phyloP scores from a whole-genome alignment of 2,888 invertebrate species.

The Pantelozetes paolii region DNA sequence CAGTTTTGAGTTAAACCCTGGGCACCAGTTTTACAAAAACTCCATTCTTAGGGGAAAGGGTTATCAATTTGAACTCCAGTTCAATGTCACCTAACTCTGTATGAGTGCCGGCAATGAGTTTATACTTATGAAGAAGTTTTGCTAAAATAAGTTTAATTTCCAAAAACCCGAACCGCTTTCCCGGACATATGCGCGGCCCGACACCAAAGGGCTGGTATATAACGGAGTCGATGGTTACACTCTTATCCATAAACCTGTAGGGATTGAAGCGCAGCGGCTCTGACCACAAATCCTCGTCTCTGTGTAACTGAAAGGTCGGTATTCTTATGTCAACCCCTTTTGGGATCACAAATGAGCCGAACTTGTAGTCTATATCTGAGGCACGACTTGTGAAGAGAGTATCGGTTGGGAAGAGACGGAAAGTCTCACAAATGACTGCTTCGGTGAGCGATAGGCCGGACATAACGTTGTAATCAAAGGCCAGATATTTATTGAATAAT shows the following conservation, averaged over 20 bases:
- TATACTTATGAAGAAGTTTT: background rate
- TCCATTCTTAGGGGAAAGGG: constrained; percentile 33
- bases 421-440: constrained; percentile 44
- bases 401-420: constrained; percentile 46
- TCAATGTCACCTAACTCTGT: constrained; percentile 24
- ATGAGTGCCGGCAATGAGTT: background rate
- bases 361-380: constrained; percentile 38
- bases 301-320: constrained; percentile 49
- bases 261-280: constrained; percentile 49
- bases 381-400: constrained; percentile 44
- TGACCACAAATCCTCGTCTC: constrained; percentile 48
- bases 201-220: constrained; percentile 46
- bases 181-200: constrained; percentile 46
- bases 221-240: background rate
- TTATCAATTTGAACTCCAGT: constrained; percentile 20
- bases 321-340: constrained; percentile 46
- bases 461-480: constrained; percentile 44
- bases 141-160: constrained; percentile 44
- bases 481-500: constrained; percentile 26
- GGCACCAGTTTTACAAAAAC: background rate
- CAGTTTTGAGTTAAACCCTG: background rate
- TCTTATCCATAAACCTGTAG: constrained; percentile 45
- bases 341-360: constrained; percentile 45
- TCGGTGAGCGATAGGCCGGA: constrained; percentile 44
- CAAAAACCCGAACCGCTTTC: constrained; percentile 45